A percentile compares a stretch with the other conserved stretches of the same genome.
These are phyloP conservation scores for Aproaerema taeniolella DNA, from an alignment of 2,888 invertebrate species.

Conservation along the genomic window DNA sequence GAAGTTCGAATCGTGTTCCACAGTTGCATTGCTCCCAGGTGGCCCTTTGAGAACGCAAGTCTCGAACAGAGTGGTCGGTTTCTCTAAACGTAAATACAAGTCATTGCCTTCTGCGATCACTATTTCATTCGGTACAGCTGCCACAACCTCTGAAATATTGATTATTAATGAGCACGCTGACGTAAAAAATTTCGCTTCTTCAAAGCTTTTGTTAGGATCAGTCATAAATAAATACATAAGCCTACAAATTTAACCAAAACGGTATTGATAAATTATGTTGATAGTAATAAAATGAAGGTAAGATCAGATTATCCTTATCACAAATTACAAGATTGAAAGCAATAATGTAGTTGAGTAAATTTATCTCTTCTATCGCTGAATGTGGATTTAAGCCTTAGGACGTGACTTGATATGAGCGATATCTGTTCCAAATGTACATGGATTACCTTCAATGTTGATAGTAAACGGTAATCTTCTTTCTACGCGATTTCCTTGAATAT, in stretches of 20 bases:
- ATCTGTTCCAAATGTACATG: not conserved
- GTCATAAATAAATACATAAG: too few relatives aligned
- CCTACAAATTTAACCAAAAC: too few relatives aligned
- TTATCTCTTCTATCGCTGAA: not conserved
- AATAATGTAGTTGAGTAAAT: not conserved
- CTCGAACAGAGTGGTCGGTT: constrained; percentile 29
- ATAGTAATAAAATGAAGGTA: constrained; percentile 8
- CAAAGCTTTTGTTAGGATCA: not conserved
- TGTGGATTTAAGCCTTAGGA: constrained; percentile 34
- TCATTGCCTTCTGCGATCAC: constrained; percentile 40
- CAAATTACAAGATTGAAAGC: not conserved
- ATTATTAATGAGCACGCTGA: too few relatives aligned
- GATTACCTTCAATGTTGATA: constrained; percentile 54
- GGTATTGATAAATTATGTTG: too few relatives aligned
- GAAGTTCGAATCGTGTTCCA: constrained; percentile 29
- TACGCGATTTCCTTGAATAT: constrained; percentile 22
- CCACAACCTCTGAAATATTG: constrained; percentile 38
- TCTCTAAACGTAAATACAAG: constrained; percentile 40
- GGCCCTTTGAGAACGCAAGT: constrained; percentile 45
- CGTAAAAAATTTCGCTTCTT: too few relatives aligned
- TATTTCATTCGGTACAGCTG: constrained; percentile 31
- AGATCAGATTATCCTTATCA: constrained; percentile 1
- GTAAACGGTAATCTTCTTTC: constrained; percentile 47
- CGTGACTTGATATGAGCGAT: constrained; percentile 49
- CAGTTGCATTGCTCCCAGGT: constrained; percentile 20